phyloP scores from a whole-genome alignment of 35 echinoderm and acorn worm genomes.

The Diadema setosum region DNA sequence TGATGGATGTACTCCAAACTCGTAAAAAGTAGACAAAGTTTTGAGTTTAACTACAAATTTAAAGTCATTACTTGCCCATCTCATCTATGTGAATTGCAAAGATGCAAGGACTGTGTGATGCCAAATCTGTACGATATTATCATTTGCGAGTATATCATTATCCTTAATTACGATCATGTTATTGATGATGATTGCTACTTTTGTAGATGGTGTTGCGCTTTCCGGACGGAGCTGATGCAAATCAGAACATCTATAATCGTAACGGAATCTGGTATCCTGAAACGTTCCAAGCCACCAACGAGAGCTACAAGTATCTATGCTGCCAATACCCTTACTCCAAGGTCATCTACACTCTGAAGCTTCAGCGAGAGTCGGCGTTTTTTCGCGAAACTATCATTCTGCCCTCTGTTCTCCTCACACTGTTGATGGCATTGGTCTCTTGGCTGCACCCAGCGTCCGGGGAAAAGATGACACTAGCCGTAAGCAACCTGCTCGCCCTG shows the following conservation, averaged over 20 bases:
- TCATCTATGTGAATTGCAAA: too few species aligned
- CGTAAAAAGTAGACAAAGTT: too few species aligned
- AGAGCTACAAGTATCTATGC: conserved; percentile 5
- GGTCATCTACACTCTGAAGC: conserved; percentile 42
- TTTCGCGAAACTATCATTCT: conserved; percentile 60
- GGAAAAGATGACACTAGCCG: conserved; percentile 81
- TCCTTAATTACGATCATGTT: neutral
- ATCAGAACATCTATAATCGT: conserved; percentile 32
- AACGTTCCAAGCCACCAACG: neutral
- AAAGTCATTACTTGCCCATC: too few species aligned
- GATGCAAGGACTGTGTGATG: too few species aligned
- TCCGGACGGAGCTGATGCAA: conserved; percentile 7
- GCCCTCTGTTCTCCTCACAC: conserved; percentile 53
- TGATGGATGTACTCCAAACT: too few species aligned
- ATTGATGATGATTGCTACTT: neutral
- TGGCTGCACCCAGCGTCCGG: conserved; percentile 71
- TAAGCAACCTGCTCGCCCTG: conserved; percentile 68
- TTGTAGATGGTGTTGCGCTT: neutral
- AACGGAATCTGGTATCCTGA: conserved; percentile 57
- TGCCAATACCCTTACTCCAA: conserved; percentile 28
- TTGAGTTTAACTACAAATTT: too few species aligned
- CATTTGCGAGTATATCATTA: neutral
- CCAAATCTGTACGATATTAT: neutral
- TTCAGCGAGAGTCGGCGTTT: conserved; percentile 50
- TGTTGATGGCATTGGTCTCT: conserved; percentile 33